Percentiles rank a stretch among this genome's conserved stretches.
Conservation (phyloP, 1,140 invertebrate species). For the Drosophila sproati region DNA sequence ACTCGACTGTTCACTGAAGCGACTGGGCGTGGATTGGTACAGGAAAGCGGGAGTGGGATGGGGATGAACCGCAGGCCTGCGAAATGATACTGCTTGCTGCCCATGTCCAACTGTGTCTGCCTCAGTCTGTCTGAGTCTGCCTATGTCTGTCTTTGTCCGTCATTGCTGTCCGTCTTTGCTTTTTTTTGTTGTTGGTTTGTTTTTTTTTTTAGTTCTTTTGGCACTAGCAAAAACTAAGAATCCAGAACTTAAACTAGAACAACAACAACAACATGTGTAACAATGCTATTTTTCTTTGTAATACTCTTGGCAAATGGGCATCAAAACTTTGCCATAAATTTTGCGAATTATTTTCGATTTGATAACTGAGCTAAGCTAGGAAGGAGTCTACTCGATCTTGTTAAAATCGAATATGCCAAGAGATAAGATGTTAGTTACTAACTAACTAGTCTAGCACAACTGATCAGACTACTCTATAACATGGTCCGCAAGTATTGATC, state of each 20-base stretch:
- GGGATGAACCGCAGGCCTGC: conserved; percentile 11
- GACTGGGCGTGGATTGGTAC: conserved; percentile 9
- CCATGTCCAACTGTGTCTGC: conserved; percentile 53
- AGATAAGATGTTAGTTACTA: too few species aligned
- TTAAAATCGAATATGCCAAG: too few species aligned
- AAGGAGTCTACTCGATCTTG: too few species aligned
- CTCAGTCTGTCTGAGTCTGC: conserved; percentile 14
- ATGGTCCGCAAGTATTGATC: too few species aligned
- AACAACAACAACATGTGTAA: conserved; percentile 13
- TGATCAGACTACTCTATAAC: too few species aligned
- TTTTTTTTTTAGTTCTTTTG: conserved; percentile 33
- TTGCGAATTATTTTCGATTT: not conserved
- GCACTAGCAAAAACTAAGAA: conserved; percentile 27
- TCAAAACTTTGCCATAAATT: not conserved
- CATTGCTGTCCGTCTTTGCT: not conserved
- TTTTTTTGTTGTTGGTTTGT: conserved; percentile 21
- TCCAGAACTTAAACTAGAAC: conserved; percentile 37
- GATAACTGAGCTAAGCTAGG: too few species aligned
- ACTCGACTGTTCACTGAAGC: conserved; percentile 11
- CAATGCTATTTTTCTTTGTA: conserved; percentile 62
- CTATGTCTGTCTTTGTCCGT: not conserved
- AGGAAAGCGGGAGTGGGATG: not conserved
- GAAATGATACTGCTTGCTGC: conserved; percentile 73
- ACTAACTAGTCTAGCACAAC: too few species aligned
- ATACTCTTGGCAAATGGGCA: conserved; percentile 25